Evolutionary conservation across 2,888 invertebrate species (phyloP).

Genomic region (Dasysyrphus tricinctus): DNA sequence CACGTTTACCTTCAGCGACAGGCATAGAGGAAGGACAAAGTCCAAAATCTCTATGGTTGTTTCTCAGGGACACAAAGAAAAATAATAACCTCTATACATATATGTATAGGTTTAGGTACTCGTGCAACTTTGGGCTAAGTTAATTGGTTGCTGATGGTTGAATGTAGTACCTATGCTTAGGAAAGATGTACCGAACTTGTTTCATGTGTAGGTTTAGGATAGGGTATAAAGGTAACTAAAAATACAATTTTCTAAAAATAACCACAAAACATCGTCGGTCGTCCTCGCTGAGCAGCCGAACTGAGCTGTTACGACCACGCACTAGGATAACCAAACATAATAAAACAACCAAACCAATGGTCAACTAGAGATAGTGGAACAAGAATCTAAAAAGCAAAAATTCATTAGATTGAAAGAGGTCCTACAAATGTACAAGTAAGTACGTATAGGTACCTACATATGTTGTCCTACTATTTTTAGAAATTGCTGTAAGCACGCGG

Average conservation of each 20-base stretch:
- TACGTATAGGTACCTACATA: too few relatives aligned
- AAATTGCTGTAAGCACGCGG: conserved; percentile 12
- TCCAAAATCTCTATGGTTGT: conserved; percentile 8
- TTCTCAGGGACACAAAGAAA: conserved; percentile 7
- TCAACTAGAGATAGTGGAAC: conserved; percentile 15
- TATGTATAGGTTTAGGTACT: not conserved
- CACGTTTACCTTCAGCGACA: conserved; percentile 57
- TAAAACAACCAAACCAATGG: conserved; percentile 24
- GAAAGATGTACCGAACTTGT: conserved; percentile 38
- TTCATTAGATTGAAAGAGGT: conserved; percentile 54
- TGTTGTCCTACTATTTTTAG: conserved; percentile 65
- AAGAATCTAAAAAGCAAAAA: conserved; percentile 18
- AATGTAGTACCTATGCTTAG: not conserved
- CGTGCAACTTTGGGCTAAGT: conserved; percentile 45
- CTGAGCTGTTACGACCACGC: conserved; percentile 45
- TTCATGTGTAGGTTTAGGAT: conserved; percentile 5
- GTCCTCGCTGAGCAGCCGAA: not conserved
- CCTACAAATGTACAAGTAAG: conserved; percentile 1
- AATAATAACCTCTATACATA: conserved; percentile 33
- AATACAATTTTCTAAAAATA: conserved; percentile 69
- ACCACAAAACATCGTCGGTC: conserved; percentile 11
- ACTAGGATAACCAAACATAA: conserved; percentile 35
- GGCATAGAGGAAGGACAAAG: conserved; percentile 14
- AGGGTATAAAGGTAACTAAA: conserved; percentile 31
- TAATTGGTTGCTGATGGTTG: conserved; percentile 36